Conservation (phyloP, 2,113 vertebrate species). For the Poecile atricapillus region DNA sequence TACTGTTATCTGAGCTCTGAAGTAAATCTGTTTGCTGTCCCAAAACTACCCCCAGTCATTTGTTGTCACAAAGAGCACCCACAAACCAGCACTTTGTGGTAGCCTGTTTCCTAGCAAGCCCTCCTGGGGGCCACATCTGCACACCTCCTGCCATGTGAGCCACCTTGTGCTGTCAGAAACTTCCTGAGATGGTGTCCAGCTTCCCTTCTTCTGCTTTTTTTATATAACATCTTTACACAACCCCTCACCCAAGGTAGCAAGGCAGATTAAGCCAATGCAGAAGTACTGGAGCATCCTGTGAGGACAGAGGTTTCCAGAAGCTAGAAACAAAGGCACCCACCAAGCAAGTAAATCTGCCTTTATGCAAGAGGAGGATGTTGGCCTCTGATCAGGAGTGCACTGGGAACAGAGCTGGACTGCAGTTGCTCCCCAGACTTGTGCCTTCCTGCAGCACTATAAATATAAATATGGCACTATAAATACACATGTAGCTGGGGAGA, state of each 20-base stretch:
- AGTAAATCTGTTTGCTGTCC: not conserved
- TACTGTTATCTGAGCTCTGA: not conserved
- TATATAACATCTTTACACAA: not conserved
- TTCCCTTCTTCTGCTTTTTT: not conserved
- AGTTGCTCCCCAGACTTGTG: not conserved
- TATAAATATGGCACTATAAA: not conserved
- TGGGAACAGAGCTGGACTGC: fast-evolving
- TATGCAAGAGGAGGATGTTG: not conserved
- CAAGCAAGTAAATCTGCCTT: not conserved
- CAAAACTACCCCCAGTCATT: not conserved
- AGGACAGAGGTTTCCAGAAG: not conserved
- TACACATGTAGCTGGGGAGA: not conserved
- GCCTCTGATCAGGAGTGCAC: not conserved
- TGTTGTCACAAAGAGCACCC: not conserved
- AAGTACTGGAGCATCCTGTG: not conserved
- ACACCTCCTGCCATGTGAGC: not conserved
- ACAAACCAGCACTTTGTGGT: not conserved
- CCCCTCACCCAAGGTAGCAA: not conserved
- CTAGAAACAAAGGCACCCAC: not conserved
- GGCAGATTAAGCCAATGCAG: not conserved
- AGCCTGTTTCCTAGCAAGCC: not conserved
- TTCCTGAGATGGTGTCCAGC: not conserved
- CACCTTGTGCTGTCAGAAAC: not conserved
- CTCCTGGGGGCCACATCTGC: not conserved
- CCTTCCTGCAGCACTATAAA: not conserved